A percentile compares a stretch with the other conserved stretches of the same genome.
phyloP scores from a whole-genome alignment of 1,140 invertebrate species.

The Alviniconcha marisindica region DNA sequence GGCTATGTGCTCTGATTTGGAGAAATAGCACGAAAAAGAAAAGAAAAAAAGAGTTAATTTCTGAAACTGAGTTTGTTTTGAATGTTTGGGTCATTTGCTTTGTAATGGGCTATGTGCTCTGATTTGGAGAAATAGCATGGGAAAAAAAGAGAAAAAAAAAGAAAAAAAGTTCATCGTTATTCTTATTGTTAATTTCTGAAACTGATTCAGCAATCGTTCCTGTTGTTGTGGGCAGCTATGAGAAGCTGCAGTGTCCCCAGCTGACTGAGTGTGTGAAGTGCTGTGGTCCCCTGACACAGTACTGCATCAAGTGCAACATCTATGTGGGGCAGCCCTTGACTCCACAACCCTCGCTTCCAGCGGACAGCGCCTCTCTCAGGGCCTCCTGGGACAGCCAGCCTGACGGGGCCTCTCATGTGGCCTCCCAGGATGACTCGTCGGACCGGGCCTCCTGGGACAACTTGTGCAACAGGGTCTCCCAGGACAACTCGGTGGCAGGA shows the following conservation, averaged over 20 bases:
- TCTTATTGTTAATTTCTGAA: no score
- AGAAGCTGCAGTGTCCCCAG: not conserved
- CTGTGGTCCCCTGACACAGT: not conserved
- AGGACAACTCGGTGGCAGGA: no score
- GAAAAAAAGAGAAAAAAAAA: no score
- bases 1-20: no score
- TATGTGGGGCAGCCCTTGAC: not conserved
- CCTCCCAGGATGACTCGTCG: not conserved
- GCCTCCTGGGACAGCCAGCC: not conserved
- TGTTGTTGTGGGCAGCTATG: not conserved
- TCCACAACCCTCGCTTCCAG: not conserved
- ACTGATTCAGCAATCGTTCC: not conserved
- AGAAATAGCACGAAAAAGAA: no score
- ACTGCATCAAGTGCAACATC: slow-evolving; percentile 1
- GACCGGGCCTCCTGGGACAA: not conserved
- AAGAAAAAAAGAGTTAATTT: no score
- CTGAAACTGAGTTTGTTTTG: no score
- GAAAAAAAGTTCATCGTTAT: no score
- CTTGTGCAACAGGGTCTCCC: not conserved
- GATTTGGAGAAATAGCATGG: no score
- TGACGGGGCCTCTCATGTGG: not conserved
- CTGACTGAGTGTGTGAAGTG: slow-evolving; percentile 13
- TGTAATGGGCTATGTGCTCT: no score
- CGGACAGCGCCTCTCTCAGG: not conserved
- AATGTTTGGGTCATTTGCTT: no score